Conservation (phyloP, 2,888 invertebrate species). For the Drosophila antonietae region DNA sequence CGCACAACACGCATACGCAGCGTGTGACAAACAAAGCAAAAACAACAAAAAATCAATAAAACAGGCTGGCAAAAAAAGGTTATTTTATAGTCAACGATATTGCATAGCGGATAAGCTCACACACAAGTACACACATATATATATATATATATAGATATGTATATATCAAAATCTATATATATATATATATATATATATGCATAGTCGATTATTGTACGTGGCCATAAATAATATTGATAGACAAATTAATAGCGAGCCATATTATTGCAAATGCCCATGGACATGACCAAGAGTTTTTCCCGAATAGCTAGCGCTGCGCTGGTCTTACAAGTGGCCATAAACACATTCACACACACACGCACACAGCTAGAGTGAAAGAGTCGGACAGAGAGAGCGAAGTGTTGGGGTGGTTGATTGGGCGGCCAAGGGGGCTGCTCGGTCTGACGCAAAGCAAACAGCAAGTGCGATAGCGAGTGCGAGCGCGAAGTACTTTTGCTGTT, state of each 20-base stretch:
- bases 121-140: background rate
- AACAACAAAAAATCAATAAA: constrained; percentile 53
- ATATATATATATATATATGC: constrained; percentile 12
- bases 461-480: constrained; percentile 22
- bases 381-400: background rate
- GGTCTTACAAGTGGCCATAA: constrained; percentile 79
- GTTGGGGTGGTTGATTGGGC: constrained; percentile 11
- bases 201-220: constrained; percentile 28
- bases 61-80: constrained; percentile 27
- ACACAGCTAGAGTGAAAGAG: constrained; percentile 3
- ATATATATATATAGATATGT: constrained; percentile 1
- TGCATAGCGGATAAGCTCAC: constrained; percentile 31
- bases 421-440: constrained; percentile 40
- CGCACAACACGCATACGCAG: constrained; percentile 50
- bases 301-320: constrained; percentile 31
- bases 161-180: constrained; percentile 5
- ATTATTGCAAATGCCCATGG: constrained; percentile 39
- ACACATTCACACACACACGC: constrained; percentile 47
- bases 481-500: constrained; percentile 31
- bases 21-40: constrained; percentile 43
- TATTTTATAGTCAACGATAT: constrained; percentile 34
- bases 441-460: constrained; percentile 69
- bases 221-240: constrained; percentile 59
- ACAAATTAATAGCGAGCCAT: constrained; percentile 31
- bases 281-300: constrained; percentile 35